Base-by-base conservation (phyloP, 2,888 invertebrate species). In the Galerucella pusilla region DNA sequence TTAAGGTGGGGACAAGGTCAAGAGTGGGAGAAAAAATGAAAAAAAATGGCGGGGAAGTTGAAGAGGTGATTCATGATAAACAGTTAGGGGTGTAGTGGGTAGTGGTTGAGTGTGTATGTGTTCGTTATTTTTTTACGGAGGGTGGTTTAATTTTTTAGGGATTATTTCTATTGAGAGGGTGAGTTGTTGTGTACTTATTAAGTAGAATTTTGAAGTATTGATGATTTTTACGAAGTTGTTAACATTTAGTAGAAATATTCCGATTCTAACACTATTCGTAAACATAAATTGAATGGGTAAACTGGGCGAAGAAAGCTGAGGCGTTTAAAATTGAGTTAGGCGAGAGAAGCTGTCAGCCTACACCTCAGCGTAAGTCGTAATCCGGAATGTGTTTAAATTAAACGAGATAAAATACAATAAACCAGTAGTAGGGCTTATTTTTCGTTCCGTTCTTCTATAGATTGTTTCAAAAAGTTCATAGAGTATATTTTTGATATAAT, bases 61-160 rank as follows among this genome's bases (percentile, higher is more conserved):
- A 68, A 73, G 73, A 73, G 75, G 75, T 81, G 79, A 78, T 79
- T 79, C 78, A 80, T 79, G 35, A 77, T 80, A 81, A 73, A 70
- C 67, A 59, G 73, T 69, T 70, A 60, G 71, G 76, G 73, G 70
- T 72, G 71, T 71, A 71, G 73, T 76, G 73, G 64, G 71, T 59
- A 35, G 61, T 69, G 20, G 61, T 42, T 45, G 68, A 57, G 49
- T 42, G 71, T 54, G 54, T 75, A 67, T 70, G 73, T 68, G 73
- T 57, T 76, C 63, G 70, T 76, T 75, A 71, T 75, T 76, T 76
- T 76, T 73, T 67, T 66, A 60, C 57, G 45, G n/a, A 73, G 76
- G 73, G 73, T 73, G 59, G 73, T 71, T 64, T 73, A 73, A 73
- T 73, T 60, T 60, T 72, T 66, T 71, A 42, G 54, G 71, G 71